Evolutionary conservation across 1,140 invertebrate species (phyloP), one percentile per base, ranked within the genome.

Genomic region (Tetramorium alpestre): DNA sequence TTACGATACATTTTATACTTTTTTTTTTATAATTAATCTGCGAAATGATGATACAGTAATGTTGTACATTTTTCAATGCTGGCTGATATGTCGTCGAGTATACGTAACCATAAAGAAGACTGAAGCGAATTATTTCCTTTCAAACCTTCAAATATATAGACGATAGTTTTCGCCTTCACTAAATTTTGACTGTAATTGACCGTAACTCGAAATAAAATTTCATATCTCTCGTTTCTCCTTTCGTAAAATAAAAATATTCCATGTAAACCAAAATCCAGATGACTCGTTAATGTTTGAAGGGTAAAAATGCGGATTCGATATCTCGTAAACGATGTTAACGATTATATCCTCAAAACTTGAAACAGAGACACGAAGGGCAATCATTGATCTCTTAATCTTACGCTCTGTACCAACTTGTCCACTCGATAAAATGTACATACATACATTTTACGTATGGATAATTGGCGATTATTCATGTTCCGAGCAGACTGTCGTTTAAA

Each of bases 161-260:
- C 8, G 22, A 56, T 56, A 56, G 5, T 56, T 69, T 56, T 22
- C 7, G 4, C 22, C 6, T 81, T 5, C 8, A 4, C 7, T 25
- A 72, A 58, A 58, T 56, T n/a, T 3, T 33, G 3, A 69, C 7
- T 67, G 22, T 28, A 38, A 69, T 80, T 38, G 22, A 69, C 11
- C 51, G 22, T 28, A 38, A 69, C 54, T 38, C 13, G 7, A 47
- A 64, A 44, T 28, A 81, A 58, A 54, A 41, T 85, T 25, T 56
- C 10, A n/a, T 16, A 62, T 60, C 33, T 33, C 33, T 33, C 22
- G 64, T 73, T 18, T 16, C 16, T 72, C 38, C 18, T 65, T 54
- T 77, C 10, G 3, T 77, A 54, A 85, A 77, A 85, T 62, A 47
- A 13, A 41, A 44, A 33, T 33, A 28, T 77, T 33, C 33, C 33